Evolutionary conservation across 2,113 vertebrate genomes (phyloP).

Genomic region (Clinocottus analis): DNA sequence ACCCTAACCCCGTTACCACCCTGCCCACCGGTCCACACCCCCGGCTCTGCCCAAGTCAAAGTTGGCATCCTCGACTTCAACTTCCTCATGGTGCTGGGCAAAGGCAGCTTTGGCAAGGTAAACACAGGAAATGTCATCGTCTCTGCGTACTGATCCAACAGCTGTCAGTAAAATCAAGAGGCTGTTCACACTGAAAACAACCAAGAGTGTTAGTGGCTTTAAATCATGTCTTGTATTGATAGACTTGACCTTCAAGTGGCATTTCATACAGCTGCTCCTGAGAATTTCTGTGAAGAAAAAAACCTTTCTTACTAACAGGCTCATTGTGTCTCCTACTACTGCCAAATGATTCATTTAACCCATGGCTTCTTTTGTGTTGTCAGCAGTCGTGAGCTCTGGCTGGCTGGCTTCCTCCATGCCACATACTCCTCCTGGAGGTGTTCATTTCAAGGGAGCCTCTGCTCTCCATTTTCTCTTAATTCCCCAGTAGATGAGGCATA

Average conservation of each 20-base stretch:
- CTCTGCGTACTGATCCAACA: constrained; percentile 39
- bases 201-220: constrained; percentile 54
- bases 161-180: constrained; percentile 51
- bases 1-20: constrained; percentile 37
- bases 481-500: constrained; percentile 71
- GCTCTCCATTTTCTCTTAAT: constrained; percentile 66
- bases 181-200: constrained; percentile 46
- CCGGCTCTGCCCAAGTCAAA: constrained; percentile 78
- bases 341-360: constrained; percentile 68
- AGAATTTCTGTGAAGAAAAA: constrained; percentile 39
- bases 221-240: constrained; percentile 50
- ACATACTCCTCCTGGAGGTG: constrained; percentile 55
- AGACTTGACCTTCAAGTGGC: constrained; percentile 68
- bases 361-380: constrained; percentile 47
- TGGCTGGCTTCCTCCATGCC: constrained; percentile 42
- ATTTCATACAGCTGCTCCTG: constrained; percentile 52
- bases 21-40: constrained; percentile 71
- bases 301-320: constrained; percentile 22
- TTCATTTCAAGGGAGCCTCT: constrained; percentile 61
- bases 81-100: constrained; percentile 94
- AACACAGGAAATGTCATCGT: constrained; percentile 41
- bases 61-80: constrained; percentile 88
- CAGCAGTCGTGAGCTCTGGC: constrained; percentile 52
- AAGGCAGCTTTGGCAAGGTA: constrained; percentile 95
- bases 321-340: constrained; percentile 44